Evolutionary conservation across 1,140 invertebrate genomes (phyloP).

Genomic region (Oppia nitens): DNA sequence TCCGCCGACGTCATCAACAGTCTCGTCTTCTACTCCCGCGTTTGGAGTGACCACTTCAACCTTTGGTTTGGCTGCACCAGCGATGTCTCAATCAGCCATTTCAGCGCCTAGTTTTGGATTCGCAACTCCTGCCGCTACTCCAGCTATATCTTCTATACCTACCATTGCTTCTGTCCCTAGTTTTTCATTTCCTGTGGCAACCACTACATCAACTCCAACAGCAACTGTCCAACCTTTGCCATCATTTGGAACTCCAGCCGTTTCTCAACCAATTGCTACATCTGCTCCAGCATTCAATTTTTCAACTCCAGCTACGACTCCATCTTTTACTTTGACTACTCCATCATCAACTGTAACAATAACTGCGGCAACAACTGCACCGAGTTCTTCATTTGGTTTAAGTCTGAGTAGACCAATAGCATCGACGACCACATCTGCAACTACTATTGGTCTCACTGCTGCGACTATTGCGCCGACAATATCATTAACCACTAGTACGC

Average conservation of each 20-base stretch:
- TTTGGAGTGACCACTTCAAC: neutral
- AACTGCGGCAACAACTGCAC: conserved; percentile 8
- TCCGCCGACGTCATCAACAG: neutral
- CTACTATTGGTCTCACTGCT: neutral
- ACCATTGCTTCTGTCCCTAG: neutral
- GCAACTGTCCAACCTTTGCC: conserved; percentile 8
- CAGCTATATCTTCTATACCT: neutral
- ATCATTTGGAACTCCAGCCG: conserved; percentile 17
- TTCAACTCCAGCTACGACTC: conserved; percentile 7
- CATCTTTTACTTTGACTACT: no score
- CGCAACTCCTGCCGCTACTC: neutral
- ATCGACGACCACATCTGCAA: neutral
- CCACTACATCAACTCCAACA: conserved; percentile 12
- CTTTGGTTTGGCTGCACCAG: conserved; percentile 4
- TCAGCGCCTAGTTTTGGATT: neutral
- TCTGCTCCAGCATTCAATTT: conserved; percentile 27
- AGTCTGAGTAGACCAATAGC: no score
- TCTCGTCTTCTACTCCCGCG: neutral
- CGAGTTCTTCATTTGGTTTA: no score
- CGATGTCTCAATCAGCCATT: conserved; percentile 5
- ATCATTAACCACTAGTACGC: conserved; percentile 7
- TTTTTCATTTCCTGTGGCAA: conserved; percentile 15
- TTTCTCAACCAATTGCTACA: conserved; percentile 16
- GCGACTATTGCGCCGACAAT: neutral
- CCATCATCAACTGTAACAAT: no score